Evolutionary conservation across 1,140 invertebrate species (phyloP), one percentile per base, ranked within the genome.

Genomic region (Lepidurus apus): DNA sequence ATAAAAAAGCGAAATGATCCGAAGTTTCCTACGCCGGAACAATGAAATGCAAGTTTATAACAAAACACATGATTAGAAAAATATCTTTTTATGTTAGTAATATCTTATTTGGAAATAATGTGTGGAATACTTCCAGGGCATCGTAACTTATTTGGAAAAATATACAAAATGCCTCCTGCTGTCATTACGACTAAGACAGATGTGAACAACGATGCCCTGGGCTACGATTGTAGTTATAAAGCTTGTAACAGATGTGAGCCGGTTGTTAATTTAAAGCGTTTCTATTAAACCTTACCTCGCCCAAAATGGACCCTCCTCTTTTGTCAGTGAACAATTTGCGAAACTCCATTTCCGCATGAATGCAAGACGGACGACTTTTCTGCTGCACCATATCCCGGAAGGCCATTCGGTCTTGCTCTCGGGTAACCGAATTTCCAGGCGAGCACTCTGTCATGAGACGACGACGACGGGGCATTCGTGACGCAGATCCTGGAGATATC

Each of bases 281-380:
- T 65, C 9, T 5, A n/a, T 9, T 17, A 65, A 11, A 77, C 77
- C 34, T 81, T 81, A 87, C 87, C 84, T 86, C 84, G 77, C 86
- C 86, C 17, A 87, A 81, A 79, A 87, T 83, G 75, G 85, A 87
- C 80, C 86, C 83, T 79, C 85, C 82, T 79, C 80, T 82, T 73
- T 81, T 80, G 82, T 81, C 81, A 53, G 77, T 82, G 75, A 80
- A 78, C 77, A 83, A 75, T 75, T 83, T 83, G 73, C 86, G 82
- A 79, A 85, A 80, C 80, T 86, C 84, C 73, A 86, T 83, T 82
- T 87, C 87, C 73, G 85, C 83, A 73, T 81, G 81, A 26, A 87
- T 86, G 84, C 86, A 85, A n/a, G 87, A 87, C 44, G 87, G 85
- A 47, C 85, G 83, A 42, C 85, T 83, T 43, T 83, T 84, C 45